Base-by-base conservation (phyloP, 2,888 invertebrate species). In the Scotopteryx bipunctaria region DNA sequence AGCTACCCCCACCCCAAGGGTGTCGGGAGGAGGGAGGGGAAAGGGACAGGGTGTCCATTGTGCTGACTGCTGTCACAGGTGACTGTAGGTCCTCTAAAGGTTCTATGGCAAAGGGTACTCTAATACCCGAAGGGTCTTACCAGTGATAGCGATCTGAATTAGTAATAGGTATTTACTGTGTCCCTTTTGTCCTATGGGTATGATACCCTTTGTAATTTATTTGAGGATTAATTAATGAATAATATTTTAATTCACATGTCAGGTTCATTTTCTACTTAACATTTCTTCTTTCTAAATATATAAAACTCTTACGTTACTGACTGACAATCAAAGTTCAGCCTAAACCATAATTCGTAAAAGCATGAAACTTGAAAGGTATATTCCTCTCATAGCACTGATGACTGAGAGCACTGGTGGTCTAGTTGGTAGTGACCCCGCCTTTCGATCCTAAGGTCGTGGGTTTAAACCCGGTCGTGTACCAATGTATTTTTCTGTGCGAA, bases 61-160 rank as follows among this genome's bases (percentile, higher is more conserved):
- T 73, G 70, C 63, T 62, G 66, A 66, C 68, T 73, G 71, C 63
- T 63, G 66, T 67, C 70, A 72, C 68, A 74, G 73, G 71, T 74
- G 76, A 78, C 71, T 67, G 76, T 77, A 73, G 71, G 63, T 69
- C 71, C 47, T 43, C 53, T 43, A 50, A 55, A 61, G 59, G 57
- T 51, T 57, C 48, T 42, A 50, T 40, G 50, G 37, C 33, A 59
- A 61, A 57, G 51, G 55, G 55, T 49, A 57, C 50, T 29, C 47
- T 61, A 48, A 49, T 43, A 36, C 59, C 47, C 50, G 48, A 57
- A 64, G 64, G 64, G 65, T 57, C 47, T 27, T 44, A 37, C 21
- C 23, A 27, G 52, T 57, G 65, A 64, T 69, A 66, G 61, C 55
- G 43, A 43, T 53, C 47, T 68, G 65, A 70, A 70, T 70, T 60